Percentiles rank a stretch among this genome's conserved stretches.
Conservation (phyloP, 2,888 invertebrate species). For the Cerceris rybyensis region DNA sequence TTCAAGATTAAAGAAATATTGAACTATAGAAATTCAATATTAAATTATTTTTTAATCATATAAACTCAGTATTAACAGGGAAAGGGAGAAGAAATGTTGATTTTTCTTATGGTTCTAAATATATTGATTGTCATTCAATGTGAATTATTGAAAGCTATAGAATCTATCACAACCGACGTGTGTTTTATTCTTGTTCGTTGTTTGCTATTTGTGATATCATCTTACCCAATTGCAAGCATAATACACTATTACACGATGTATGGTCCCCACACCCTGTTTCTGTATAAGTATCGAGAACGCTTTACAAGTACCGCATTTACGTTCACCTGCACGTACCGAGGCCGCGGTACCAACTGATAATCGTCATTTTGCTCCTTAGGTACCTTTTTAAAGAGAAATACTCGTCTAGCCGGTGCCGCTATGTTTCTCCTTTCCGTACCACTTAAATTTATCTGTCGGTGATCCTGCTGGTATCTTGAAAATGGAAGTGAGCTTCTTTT, state of each 20-base stretch:
- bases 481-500: neutral
- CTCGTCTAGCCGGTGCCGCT: conserved; percentile 4
- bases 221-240: conserved; percentile 21
- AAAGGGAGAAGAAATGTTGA: too few relatives aligned
- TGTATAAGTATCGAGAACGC: conserved; percentile 22
- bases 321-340: conserved; percentile 32
- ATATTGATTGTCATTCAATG: too few relatives aligned
- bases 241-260: conserved; percentile 32
- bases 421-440: conserved; percentile 5
- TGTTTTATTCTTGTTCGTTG: neutral
- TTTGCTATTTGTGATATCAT: conserved; percentile 22
- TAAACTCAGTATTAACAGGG: too few relatives aligned
- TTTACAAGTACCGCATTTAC: conserved; percentile 21
- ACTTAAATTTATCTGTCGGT: conserved; percentile 34
- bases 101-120: too few relatives aligned
- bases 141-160: too few relatives aligned
- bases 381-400: conserved; percentile 15
- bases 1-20: too few relatives aligned
- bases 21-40: too few relatives aligned
- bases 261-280: conserved; percentile 41
- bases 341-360: conserved; percentile 26
- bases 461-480: conserved; percentile 7
- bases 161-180: neutral
- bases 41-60: too few relatives aligned
- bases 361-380: conserved; percentile 38